Base-by-base conservation (phyloP, 2,888 invertebrate species). In the Galeopsomyia nigrocyanea region DNA sequence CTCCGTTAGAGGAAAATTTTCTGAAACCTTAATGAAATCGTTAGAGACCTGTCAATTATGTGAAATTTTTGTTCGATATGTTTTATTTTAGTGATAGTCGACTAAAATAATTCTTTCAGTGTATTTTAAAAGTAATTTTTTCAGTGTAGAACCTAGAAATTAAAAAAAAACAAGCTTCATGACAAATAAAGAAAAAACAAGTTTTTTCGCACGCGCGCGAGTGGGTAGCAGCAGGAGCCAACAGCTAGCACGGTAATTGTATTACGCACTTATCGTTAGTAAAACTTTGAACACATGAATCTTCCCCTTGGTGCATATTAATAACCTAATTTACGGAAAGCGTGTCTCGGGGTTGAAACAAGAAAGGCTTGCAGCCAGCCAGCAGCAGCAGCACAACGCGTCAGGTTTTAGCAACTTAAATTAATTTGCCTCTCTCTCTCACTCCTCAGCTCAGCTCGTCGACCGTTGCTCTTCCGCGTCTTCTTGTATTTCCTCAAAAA, bases 251-350 rank as follows among this genome's bases (percentile, higher is more conserved):
- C 49, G 10, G 39, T 39, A 39, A 39, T 39, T 39, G 39, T 39
- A 39, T 39, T 13, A n/a, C 22, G 47, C 21, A n/a, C 53, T 71
- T 31, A 53, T 65, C 10, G 19, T 51, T 47, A 60, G 39, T 26
- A 26, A 56, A 57, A 55, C 46, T 62, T 26, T 31, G 49, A 47
- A 62, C 58, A 46, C 46, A 51, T 51, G 26, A 62, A 62, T 22
- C 62, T 50, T 62, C 50, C 39, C 47, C 50, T 50, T 17, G 61
- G 19, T 66, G 63, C 50, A 72, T 58, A 57, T 67, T 68, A 68
- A 72, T 72, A 72, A 68, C 63, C 63, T 58, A 22, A 68, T 63
- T 71, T 67, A 50, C 56, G 66, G 46, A 46, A 66, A 67, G 49
- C 47, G 26, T 39, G 39, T 47, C 61, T 56, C 22, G 16, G 21